A percentile compares a stretch with the other conserved stretches of the same genome.
phyloP scores from a whole-genome alignment of 2,888 invertebrate genomes.

The Notocelia uddmanniana region DNA sequence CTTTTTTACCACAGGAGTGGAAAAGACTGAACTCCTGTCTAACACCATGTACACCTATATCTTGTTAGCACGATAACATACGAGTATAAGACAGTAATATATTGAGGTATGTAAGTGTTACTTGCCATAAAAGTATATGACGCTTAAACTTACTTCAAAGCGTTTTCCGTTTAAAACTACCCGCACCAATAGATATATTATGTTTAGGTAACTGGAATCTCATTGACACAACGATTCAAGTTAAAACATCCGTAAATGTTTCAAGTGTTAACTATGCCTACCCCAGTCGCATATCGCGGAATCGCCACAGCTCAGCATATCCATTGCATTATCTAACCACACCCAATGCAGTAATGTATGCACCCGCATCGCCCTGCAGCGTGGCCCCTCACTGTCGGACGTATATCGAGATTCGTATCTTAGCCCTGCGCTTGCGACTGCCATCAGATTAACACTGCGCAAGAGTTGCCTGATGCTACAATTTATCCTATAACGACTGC shows the following conservation, averaged over 20 bases:
- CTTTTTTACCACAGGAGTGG: neutral
- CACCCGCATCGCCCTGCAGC: slow-evolving; percentile 24
- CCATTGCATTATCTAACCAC: slow-evolving; percentile 33
- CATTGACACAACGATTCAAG: neutral
- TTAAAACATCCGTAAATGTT: neutral
- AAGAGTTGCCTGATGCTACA: slow-evolving; percentile 62
- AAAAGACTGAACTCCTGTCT: too few relatives aligned
- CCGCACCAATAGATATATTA: neutral
- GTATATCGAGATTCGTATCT: slow-evolving; percentile 80
- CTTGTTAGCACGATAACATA: too few relatives aligned
- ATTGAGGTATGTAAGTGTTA: too few relatives aligned
- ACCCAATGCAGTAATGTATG: slow-evolving; percentile 23
- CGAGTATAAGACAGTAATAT: too few relatives aligned
- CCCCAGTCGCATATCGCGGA: neutral
- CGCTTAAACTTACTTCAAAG: too few relatives aligned
- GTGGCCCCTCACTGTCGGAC: slow-evolving; percentile 52
- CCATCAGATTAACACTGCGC: slow-evolving; percentile 76
- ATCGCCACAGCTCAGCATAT: slow-evolving; percentile 19
- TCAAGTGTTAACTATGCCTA: slow-evolving; percentile 1
- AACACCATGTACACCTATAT: too few relatives aligned
- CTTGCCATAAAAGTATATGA: too few relatives aligned
- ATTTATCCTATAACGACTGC: slow-evolving; percentile 54
- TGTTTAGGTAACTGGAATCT: too few relatives aligned
- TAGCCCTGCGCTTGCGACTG: slow-evolving; percentile 76
- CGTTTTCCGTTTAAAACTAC: neutral